These are phyloP conservation scores for Stegana nigrithorax DNA, from an alignment of 2,888 invertebrate genomes.

Conservation along the genomic window DNA sequence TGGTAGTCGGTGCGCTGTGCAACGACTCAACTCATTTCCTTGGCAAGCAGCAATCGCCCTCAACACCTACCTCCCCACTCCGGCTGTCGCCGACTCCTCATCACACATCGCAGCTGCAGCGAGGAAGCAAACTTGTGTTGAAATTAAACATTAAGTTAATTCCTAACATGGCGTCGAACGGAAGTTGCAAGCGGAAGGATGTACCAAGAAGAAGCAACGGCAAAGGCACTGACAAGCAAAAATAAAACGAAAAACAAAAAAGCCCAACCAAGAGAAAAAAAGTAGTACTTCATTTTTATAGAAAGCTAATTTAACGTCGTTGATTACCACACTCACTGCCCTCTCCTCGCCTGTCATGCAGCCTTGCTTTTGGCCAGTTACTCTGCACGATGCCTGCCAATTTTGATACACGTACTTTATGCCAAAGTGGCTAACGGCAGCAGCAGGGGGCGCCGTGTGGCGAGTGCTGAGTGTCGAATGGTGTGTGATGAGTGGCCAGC, in stretches of 20 bases:
- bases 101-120: neutral
- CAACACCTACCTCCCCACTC: neutral
- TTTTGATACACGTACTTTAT: conserved; percentile 7
- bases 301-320: conserved; percentile 15
- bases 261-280: conserved; percentile 4
- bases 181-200: conserved; percentile 16
- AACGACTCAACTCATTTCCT: conserved; percentile 14
- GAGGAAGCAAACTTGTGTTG: conserved; percentile 15
- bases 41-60: too few relatives aligned
- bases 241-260: neutral
- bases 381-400: neutral
- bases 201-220: neutral
- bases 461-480: too few relatives aligned
- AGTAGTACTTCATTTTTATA: conserved; percentile 12
- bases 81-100: neutral
- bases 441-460: neutral
- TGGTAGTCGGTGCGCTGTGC: neutral
- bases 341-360: neutral
- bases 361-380: conserved; percentile 3
- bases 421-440: neutral
- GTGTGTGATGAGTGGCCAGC: too few relatives aligned
- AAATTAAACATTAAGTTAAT: conserved; percentile 19
- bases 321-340: conserved; percentile 1
- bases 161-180: conserved; percentile 17
- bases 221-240: neutral